Evolutionary conservation across 64 coral and sea anemone genomes (phyloP), one percentile per base, ranked within the genome.

Genomic region (Stichodactyla mertensii): DNA sequence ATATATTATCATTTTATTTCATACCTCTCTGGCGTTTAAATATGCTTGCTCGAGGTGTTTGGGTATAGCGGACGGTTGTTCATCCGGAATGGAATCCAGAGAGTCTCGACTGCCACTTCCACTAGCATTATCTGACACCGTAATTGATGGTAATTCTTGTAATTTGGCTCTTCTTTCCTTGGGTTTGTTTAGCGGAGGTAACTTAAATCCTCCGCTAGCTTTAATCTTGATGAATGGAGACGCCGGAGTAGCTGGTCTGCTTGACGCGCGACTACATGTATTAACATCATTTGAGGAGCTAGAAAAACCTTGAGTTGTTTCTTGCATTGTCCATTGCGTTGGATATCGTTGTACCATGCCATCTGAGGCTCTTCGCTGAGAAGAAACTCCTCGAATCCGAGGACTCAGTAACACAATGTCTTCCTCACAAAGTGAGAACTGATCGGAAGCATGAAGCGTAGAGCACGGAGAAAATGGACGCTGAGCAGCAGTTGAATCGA

Each of bases 401-500:
- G 83, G 83, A 20, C 60, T 57, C 31, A 85, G 55, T 9, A 61
- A 15, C 2, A 85, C 55, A 36, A 85, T 52, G 45, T 85, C 83
- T 12, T 85, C 83, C 26, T 64, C 83, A 18, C 83, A 58, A 16
- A 85, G n/a, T 4, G 83, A 85, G 18, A 85, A 64, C 56, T 85
- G 83, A 18, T 85, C 83, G 6, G 60, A 58, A 4, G 83, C 14
- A 0, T 55, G 27, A 8, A 85, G 10, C 16, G 83, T 58, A 4
- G 83, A 60, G 13, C 51, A 58, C 6, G 83, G 83, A 16, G 83
- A 85, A 64, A 85, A 85, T 10, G 83, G 83, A 52, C 83, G 83
- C 24, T 85, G 83, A 10, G 54, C 83, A 19, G 16, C 18, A 2
- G 83, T 85, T 11, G 83, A 85, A 24, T 85, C 83, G 24, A 85